phyloP scores from a whole-genome alignment of 2,797 vertebrate species.

The Rhinella marina region DNA sequence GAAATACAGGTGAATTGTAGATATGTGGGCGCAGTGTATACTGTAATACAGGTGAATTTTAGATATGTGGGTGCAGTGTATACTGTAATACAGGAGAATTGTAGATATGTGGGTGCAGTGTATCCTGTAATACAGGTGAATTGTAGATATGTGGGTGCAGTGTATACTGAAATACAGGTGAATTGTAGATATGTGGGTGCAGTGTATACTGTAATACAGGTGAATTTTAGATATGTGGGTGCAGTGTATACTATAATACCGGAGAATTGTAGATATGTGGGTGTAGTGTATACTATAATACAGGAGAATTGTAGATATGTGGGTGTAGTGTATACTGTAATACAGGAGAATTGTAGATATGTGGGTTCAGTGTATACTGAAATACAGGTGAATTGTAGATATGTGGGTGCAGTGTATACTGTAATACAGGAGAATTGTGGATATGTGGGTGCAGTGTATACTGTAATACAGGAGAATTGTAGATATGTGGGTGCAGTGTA shows the following conservation, averaged over 20 bases:
- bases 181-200: neutral
- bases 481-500: neutral
- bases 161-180: neutral
- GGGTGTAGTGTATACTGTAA: neutral
- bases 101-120: neutral
- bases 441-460: neutral
- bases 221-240: neutral
- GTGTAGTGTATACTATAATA: neutral
- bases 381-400: neutral
- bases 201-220: neutral
- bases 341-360: neutral
- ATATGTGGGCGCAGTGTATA: neutral
- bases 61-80: neutral
- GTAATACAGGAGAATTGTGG: neutral
- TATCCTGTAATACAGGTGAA: neutral
- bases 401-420: neutral
- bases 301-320: neutral
- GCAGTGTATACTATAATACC: neutral
- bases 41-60: neutral
- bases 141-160: neutral
- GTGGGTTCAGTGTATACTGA: neutral
- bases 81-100: neutral
- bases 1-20: neutral
- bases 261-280: neutral
- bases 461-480: neutral